A percentile compares a stretch with the other conserved stretches of the same genome.
Evolutionary conservation across 1,140 invertebrate genomes (phyloP).

Genomic region (Venturia canescens): DNA sequence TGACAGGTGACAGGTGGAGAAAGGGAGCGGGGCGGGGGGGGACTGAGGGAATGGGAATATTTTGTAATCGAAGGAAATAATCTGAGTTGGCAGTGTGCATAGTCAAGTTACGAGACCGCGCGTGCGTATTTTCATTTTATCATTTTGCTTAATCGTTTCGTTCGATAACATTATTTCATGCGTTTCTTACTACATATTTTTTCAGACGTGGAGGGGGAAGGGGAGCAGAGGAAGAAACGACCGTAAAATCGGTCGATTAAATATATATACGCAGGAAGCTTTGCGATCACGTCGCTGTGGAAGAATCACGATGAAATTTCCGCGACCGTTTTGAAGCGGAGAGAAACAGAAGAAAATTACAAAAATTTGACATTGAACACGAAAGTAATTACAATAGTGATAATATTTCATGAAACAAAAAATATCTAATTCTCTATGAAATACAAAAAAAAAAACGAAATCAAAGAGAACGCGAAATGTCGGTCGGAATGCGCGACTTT

Average conservation of each 20-base stretch:
- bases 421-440: neutral
- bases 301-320: conserved; percentile 1
- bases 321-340: neutral
- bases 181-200: conserved; percentile 2
- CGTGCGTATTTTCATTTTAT: neutral
- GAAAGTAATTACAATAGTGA: neutral
- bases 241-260: neutral
- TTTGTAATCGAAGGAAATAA: neutral
- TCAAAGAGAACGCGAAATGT: neutral
- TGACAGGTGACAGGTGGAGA: neutral
- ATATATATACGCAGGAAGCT: neutral
- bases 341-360: neutral
- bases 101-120: neutral
- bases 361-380: neutral
- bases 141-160: conserved; percentile 13
- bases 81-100: conserved; percentile 34
- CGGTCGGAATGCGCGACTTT: neutral
- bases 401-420: neutral
- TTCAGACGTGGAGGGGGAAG: neutral
- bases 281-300: neutral
- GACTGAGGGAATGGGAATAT: neutral
- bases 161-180: neutral
- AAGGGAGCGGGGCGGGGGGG: neutral
- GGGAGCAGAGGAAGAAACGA: neutral
- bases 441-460: neutral